Conservation (phyloP, 2,888 invertebrate species). For the Ernsta delagoae region DNA sequence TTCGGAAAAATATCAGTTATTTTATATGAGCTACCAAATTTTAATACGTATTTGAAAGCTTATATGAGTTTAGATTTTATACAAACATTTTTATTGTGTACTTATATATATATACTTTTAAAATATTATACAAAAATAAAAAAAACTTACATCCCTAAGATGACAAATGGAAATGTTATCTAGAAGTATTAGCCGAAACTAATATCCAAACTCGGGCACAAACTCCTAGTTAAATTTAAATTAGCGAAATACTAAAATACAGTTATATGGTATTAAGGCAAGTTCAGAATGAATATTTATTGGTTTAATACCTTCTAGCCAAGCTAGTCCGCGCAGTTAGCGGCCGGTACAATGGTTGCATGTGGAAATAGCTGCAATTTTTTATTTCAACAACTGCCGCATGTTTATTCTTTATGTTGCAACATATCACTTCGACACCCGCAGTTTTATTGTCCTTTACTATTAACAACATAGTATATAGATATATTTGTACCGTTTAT, state of each 20-base stretch:
- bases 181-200: constrained; percentile 8
- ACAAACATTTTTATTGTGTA: too few relatives aligned
- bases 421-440: not conserved
- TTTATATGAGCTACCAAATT: too few relatives aligned
- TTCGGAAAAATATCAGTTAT: too few relatives aligned
- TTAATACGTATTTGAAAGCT: too few relatives aligned
- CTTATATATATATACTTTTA: too few relatives aligned
- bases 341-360: constrained; percentile 63
- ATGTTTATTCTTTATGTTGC: not conserved
- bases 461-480: not conserved
- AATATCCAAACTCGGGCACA: constrained; percentile 36
- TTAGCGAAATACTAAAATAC: constrained; percentile 78
- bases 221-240: constrained; percentile 67
- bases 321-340: constrained; percentile 58
- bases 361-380: constrained; percentile 65
- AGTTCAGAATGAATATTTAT: constrained; percentile 84
- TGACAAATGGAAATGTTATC: too few relatives aligned
- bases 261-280: constrained; percentile 76
- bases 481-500: too few relatives aligned
- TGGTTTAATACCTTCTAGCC: constrained; percentile 79
- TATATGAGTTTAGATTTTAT: too few relatives aligned
- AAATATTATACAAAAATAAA: too few relatives aligned
- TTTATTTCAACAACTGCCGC: constrained; percentile 43
- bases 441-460: constrained; percentile 3
- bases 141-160: too few relatives aligned